phyloP scores from a whole-genome alignment of 2,888 invertebrate species.

The Chrysotoxum bicinctum region DNA sequence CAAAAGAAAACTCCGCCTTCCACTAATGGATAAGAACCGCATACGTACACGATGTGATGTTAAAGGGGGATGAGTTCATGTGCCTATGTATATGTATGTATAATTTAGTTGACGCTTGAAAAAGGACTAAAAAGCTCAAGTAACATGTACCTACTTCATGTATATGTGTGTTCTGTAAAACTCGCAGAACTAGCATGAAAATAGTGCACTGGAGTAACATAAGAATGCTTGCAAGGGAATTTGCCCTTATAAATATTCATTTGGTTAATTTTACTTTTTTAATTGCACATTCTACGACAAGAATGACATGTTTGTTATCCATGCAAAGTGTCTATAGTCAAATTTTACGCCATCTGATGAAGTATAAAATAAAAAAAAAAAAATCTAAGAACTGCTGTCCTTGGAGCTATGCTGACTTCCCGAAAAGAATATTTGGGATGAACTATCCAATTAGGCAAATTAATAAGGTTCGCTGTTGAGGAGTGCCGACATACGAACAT shows the following conservation, averaged over 20 bases:
- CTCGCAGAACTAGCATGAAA: constrained; percentile 38
- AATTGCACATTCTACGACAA: constrained; percentile 47
- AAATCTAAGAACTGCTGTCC: neutral
- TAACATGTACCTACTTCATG: neutral
- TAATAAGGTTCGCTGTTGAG: neutral
- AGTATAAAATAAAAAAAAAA: neutral
- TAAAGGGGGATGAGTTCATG: neutral
- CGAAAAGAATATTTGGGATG: constrained; percentile 17
- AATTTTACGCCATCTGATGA: neutral
- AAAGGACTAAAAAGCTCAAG: neutral
- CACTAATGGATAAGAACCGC: constrained; percentile 24
- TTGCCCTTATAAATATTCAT: constrained; percentile 63
- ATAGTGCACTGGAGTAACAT: constrained; percentile 46
- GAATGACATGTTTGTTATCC: constrained; percentile 24
- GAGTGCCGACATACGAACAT: neutral
- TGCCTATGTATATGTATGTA: neutral
- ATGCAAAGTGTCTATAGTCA: neutral
- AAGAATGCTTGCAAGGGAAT: constrained; percentile 35
- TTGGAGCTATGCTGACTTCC: constrained; percentile 32
- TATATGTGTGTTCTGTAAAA: constrained; percentile 31
- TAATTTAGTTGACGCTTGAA: neutral
- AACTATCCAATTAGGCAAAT: constrained; percentile 55
- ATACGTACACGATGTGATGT: neutral
- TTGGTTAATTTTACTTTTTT: constrained; percentile 9
- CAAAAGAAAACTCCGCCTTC: neutral